A percentile compares a stretch with the other conserved stretches of the same genome.
phyloP scores from a whole-genome alignment of 1,140 invertebrate genomes.

The Rhyacophila brunnea region DNA sequence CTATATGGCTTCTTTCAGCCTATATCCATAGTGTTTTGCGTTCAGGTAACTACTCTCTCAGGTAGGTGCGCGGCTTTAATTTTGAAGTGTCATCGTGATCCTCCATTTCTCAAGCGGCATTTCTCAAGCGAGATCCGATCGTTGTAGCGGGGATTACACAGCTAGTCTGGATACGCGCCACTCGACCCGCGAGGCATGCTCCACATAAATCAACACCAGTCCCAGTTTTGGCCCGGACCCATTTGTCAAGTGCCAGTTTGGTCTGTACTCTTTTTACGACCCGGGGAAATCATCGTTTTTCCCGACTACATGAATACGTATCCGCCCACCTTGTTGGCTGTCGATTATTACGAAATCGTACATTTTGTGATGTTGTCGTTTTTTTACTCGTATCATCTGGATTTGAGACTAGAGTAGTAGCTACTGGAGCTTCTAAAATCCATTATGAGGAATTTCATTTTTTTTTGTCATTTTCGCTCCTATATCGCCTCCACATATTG shows the following conservation, averaged over 20 bases:
- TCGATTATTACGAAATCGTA: too few species aligned
- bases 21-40: too few species aligned
- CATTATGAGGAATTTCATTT: too few species aligned
- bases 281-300: background rate
- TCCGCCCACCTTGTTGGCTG: too few species aligned
- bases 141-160: background rate
- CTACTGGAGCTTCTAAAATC: too few species aligned
- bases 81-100: constrained; percentile 31
- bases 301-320: too few species aligned
- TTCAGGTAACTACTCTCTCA: background rate
- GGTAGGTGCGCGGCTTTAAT: constrained; percentile 4
- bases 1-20: too few species aligned
- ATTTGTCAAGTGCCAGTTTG: constrained; percentile 27
- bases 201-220: constrained; percentile 25
- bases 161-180: background rate
- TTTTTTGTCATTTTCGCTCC: too few species aligned
- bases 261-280: background rate
- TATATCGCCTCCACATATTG: too few species aligned
- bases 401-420: too few species aligned
- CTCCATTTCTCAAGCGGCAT: constrained; percentile 1
- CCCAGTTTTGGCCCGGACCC: constrained; percentile 6
- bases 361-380: too few species aligned
- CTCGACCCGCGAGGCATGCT: constrained; percentile 11
- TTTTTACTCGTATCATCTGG: too few species aligned
- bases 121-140: background rate